Evolutionary conservation across 1,140 invertebrate genomes (phyloP).

Genomic region (Bombus pyrosoma): DNA sequence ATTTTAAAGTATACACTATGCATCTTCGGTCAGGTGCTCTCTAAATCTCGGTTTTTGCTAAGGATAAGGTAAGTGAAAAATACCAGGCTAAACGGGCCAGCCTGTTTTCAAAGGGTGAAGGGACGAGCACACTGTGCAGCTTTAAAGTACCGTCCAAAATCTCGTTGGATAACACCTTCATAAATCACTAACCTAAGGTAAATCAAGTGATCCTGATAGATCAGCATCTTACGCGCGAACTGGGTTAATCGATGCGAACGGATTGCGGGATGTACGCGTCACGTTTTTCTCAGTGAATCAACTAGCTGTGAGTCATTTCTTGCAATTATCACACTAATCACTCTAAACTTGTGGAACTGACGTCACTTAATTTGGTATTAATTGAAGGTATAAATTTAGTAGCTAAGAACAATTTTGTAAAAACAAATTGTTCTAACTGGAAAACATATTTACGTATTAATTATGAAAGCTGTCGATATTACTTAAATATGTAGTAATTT

Average conservation of each 20-base stretch:
- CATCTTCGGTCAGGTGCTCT: constrained; percentile 28
- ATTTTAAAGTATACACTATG: constrained; percentile 29
- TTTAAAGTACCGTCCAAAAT: constrained; percentile 9
- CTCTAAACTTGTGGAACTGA: not conserved
- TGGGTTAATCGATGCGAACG: not conserved
- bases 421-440: no score
- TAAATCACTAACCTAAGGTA: constrained; percentile 59
- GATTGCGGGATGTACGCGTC: not conserved
- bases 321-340: not conserved
- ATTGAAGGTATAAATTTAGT: not conserved
- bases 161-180: constrained; percentile 51
- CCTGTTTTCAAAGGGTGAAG: constrained; percentile 17
- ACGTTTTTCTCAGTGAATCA: not conserved
- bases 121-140: not conserved
- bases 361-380: not conserved
- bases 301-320: not conserved
- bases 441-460: not conserved
- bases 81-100: constrained; percentile 7
- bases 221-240: not conserved
- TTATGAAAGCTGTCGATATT: not conserved
- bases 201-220: constrained; percentile 49
- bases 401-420: no score
- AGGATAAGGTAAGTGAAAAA: constrained; percentile 42
- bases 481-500: not conserved
- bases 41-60: constrained; percentile 33